phyloP scores from a whole-genome alignment of 2,797 vertebrate genomes.

The Anguilla marmorata region DNA sequence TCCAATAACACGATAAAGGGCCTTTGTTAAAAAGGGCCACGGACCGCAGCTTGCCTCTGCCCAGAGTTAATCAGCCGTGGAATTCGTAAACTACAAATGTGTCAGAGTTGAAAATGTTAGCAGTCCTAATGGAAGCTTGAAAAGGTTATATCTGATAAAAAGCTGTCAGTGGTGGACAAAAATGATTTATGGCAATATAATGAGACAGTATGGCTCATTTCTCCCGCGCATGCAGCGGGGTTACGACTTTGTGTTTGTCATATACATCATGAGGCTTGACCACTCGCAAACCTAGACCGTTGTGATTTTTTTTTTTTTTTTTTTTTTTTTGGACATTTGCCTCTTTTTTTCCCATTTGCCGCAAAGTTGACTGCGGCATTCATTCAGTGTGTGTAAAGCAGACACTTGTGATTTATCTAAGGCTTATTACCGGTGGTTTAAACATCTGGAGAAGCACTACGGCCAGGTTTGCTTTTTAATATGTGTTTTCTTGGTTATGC shows the following conservation, averaged over 20 bases:
- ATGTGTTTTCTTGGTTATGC: constrained; percentile 11
- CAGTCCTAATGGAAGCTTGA: constrained; percentile 94
- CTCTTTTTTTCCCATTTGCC: background rate
- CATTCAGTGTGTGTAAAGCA: constrained; percentile 62
- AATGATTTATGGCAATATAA: constrained; percentile 98
- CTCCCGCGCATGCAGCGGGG: constrained; percentile 89
- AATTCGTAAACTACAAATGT: constrained; percentile 92
- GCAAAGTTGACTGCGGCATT: constrained; percentile 58
- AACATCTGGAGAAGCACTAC: constrained; percentile 51
- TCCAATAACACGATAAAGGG: constrained; percentile 51
- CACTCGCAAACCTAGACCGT: constrained; percentile 72
- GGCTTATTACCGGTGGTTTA: constrained; percentile 62
- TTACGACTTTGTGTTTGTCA: constrained; percentile 87
- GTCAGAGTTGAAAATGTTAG: constrained; percentile 99
- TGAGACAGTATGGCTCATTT: constrained; percentile 99
- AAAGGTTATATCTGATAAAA: constrained; percentile 99
- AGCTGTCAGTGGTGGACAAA: constrained; percentile 93
- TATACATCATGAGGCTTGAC: constrained; percentile 90
- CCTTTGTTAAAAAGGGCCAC: constrained; percentile 59
- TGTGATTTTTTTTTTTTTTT: constrained; percentile 41
- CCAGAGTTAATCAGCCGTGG: constrained; percentile 95
- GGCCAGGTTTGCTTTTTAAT: constrained; percentile 50
- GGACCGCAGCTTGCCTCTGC: constrained; percentile 71
- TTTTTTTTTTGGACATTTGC: constrained; percentile 51
- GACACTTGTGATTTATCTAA: constrained; percentile 59